Evolutionary conservation across 2,797 vertebrate genomes (phyloP).

Genomic region (Poeciliopsis turneri): DNA sequence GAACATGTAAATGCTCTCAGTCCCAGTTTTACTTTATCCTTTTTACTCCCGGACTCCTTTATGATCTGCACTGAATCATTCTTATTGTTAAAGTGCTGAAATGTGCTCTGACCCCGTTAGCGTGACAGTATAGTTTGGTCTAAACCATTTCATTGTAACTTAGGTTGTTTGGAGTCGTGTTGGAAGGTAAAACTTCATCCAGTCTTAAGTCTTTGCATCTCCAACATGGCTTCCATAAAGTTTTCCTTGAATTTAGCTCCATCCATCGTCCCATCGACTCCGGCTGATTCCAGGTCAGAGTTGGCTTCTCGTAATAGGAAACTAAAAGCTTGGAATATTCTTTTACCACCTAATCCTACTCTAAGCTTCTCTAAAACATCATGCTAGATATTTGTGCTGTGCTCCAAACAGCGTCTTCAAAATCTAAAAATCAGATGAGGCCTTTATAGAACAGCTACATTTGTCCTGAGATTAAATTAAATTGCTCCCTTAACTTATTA

Average conservation of each 20-base stretch:
- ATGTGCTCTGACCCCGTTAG: not conserved
- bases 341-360: not conserved
- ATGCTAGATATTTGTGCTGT: not conserved
- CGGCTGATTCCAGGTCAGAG: not conserved
- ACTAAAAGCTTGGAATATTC: not conserved
- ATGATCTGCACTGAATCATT: not conserved
- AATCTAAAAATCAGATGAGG: not conserved
- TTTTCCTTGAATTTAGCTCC: not conserved
- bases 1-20: constrained; percentile 21
- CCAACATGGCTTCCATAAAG: not conserved
- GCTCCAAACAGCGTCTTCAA: not conserved
- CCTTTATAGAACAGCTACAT: not conserved
- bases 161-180: not conserved
- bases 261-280: not conserved
- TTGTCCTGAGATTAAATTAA: not conserved
- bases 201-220: not conserved
- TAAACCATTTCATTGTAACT: not conserved
- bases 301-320: not conserved
- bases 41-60: constrained; percentile 20
- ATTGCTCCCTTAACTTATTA: not conserved
- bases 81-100: not conserved
- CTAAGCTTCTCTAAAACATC: not conserved
- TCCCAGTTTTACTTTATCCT: constrained; percentile 16
- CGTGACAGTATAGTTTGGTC: not conserved
- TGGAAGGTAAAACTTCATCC: not conserved